phyloP scores from a whole-genome alignment of 2,797 vertebrate genomes.

The Periophthalmus magnuspinnatus region DNA sequence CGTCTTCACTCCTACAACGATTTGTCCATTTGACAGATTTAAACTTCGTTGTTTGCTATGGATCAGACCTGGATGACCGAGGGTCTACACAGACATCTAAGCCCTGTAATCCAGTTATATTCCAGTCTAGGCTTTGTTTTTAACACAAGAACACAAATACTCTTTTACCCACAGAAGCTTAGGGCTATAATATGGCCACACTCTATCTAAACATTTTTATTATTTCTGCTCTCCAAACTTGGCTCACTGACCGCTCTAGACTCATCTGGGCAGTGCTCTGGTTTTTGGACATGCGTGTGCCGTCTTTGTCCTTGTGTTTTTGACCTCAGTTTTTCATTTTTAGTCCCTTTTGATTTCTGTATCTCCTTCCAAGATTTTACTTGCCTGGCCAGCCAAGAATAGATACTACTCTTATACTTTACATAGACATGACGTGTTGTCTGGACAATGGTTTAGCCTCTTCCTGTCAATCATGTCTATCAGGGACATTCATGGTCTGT shows the following conservation, averaged over 20 bases:
- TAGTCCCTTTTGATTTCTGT: not conserved
- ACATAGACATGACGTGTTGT: too few relatives aligned
- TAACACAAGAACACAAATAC: too few relatives aligned
- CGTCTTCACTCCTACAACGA: too few relatives aligned
- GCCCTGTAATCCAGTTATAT: too few relatives aligned
- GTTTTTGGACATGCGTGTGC: constrained; percentile 28
- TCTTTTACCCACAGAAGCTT: not conserved
- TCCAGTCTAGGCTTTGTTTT: too few relatives aligned
- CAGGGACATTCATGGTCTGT: not conserved
- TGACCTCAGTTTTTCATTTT: not conserved
- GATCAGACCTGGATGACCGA: too few relatives aligned
- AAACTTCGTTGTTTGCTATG: too few relatives aligned
- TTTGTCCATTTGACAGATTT: too few relatives aligned
- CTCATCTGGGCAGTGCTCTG: constrained; percentile 33
- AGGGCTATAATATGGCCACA: not conserved
- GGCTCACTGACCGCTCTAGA: constrained; percentile 47
- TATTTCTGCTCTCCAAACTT: constrained; percentile 36
- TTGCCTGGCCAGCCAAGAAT: not conserved
- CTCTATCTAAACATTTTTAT: constrained; percentile 37
- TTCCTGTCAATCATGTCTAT: not conserved
- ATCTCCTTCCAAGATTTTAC: not conserved
- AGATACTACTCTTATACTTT: not conserved
- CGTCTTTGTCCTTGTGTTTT: constrained; percentile 24
- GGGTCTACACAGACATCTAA: too few relatives aligned
- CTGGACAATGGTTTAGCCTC: too few relatives aligned